Conservation (phyloP, 1,140 invertebrate genomes). For the Heliconius eleuchia region DNA sequence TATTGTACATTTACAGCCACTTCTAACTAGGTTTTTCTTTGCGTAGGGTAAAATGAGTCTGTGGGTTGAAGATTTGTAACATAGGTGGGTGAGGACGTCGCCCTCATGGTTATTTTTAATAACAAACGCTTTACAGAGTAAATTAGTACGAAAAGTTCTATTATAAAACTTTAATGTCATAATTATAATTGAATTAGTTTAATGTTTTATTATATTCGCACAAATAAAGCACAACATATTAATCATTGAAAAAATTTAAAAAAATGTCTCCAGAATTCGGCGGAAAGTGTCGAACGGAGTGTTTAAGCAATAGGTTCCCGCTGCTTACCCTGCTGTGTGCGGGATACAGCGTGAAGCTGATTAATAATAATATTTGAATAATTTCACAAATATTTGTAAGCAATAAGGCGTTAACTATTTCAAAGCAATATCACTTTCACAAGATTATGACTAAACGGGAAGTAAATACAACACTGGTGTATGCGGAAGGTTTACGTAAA, state of each 20-base stretch:
- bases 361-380: neutral
- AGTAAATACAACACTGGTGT: conserved; percentile 17
- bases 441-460: conserved; percentile 28
- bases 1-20: conserved; percentile 21
- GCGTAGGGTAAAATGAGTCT: conserved; percentile 40
- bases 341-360: neutral
- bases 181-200: neutral
- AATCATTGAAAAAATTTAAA: too few relatives aligned
- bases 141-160: neutral
- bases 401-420: conserved; percentile 2
- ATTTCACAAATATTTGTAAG: neutral
- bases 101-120: neutral
- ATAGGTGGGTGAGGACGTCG: neutral
- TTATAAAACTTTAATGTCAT: neutral
- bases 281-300: too few relatives aligned
- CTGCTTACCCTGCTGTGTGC: too few relatives aligned
- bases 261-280: too few relatives aligned
- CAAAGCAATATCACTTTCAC: conserved; percentile 25
- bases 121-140: neutral
- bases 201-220: neutral
- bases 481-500: conserved; percentile 24
- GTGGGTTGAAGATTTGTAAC: conserved; percentile 39
- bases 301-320: too few relatives aligned
- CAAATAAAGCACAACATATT: too few relatives aligned
- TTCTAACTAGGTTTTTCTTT: conserved; percentile 34